Evolutionary conservation across 2,113 vertebrate genomes (phyloP), one percentile per base, ranked within the genome.

Genomic region (Podiceps cristatus): DNA sequence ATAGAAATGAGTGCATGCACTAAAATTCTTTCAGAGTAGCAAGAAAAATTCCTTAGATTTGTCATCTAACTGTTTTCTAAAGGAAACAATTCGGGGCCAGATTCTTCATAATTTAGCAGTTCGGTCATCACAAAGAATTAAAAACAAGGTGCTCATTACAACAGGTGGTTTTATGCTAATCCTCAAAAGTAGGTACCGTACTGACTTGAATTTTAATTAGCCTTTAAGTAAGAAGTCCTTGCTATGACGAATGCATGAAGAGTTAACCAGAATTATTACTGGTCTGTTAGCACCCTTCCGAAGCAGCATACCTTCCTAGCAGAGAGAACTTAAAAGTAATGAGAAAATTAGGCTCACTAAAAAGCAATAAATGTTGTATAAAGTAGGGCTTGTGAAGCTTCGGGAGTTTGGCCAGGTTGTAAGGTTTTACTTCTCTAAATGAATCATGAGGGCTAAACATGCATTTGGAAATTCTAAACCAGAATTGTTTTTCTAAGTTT

Each of bases 201-300:
- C 90, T 97, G 94, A 95, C 91, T 96, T 97, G 97, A 96, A 96
- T 96, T 95, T 83, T 95, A 96, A 98, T 97, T 98, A 97, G 73
- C 81, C 87, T 95, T 94, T 90, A 96, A 96, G 87, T 93, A 92
- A 96, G 80, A 97, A 91, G 86, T 96, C 90, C 83, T 86, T 79
- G 74, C 67, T 92, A 84, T 69, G 82, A 94, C 83, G 92, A 98
- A 97, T 95, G 80, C 67, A 83, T 96, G 88, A 86, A 90, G 73
- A 97, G 96, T 97, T 95, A 97, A 96, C 98, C 96, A 97, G 94
- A 96, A 94, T 97, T 96, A 91, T 96, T 96, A 35, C 71, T 91
- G 82, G 84, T 96, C 75, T 94, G 80, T 96, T 97, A 97, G 88
- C 90, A 91, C 42, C 68, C 89, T 96, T 63, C 86, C 86, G 97